Evolutionary conservation across 2,797 vertebrate genomes (phyloP).

Genomic region (Morus bassanus): DNA sequence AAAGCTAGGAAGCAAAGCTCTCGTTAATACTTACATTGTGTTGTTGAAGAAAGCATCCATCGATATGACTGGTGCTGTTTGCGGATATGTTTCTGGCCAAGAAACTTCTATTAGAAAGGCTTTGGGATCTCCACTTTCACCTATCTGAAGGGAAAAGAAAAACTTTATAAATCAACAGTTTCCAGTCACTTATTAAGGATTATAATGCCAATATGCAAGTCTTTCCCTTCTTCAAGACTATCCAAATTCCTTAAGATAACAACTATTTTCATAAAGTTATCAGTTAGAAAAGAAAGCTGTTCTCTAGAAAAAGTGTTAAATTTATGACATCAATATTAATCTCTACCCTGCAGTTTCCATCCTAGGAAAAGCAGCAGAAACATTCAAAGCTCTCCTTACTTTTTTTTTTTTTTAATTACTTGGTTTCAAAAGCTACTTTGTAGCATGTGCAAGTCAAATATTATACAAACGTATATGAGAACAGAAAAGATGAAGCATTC

Average conservation of each 20-base stretch:
- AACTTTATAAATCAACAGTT: not conserved
- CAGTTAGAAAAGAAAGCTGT: not conserved
- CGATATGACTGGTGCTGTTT: slow-evolving; percentile 87
- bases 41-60: slow-evolving; percentile 98
- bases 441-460: not conserved
- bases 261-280: not conserved
- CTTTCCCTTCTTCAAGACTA: not conserved
- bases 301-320: not conserved
- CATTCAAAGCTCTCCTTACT: not conserved
- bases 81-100: slow-evolving; percentile 93
- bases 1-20: not conserved
- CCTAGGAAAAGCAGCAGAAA: not conserved
- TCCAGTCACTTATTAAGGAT: not conserved
- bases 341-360: not conserved
- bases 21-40: slow-evolving; percentile 82
- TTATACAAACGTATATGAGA: not conserved
- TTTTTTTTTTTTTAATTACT: not conserved
- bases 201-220: not conserved
- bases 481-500: not conserved
- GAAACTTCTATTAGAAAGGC: slow-evolving; percentile 91
- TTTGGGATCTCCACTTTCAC: slow-evolving; percentile 89
- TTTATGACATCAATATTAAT: not conserved
- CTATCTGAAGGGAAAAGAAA: slow-evolving; percentile 79
- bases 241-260: not conserved
- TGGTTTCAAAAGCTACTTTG: not conserved